Evolutionary conservation across 2,113 vertebrate genomes (phyloP).

Genomic region (Gadus chalcogrammus): DNA sequence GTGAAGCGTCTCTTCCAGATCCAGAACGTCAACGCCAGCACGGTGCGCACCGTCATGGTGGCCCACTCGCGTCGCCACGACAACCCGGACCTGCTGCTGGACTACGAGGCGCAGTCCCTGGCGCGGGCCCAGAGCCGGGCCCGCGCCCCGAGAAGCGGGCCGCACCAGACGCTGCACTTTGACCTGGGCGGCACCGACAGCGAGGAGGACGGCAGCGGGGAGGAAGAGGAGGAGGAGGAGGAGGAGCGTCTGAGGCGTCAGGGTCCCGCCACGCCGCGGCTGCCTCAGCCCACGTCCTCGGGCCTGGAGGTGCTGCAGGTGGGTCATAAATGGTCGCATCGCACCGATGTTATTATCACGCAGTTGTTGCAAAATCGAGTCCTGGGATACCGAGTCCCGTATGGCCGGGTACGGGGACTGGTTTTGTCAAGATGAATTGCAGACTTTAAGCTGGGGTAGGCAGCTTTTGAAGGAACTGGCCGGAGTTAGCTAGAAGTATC

Average conservation of each 20-base stretch:
- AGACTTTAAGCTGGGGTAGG: too few species aligned
- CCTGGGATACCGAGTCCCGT: too few species aligned
- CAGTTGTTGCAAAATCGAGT: too few species aligned
- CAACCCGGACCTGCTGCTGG: slow-evolving; percentile 83
- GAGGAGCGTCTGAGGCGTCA: slow-evolving; percentile 32
- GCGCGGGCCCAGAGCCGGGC: slow-evolving; percentile 36
- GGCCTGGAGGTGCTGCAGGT: slow-evolving; percentile 73
- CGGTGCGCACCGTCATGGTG: slow-evolving; percentile 94
- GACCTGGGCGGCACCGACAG: slow-evolving; percentile 77
- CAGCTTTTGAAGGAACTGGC: too few species aligned
- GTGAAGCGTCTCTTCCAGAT: slow-evolving; percentile 98
- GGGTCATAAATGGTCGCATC: not conserved
- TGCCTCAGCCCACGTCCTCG: slow-evolving; percentile 35
- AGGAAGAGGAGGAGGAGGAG: slow-evolving; percentile 42
- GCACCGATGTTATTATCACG: not conserved
- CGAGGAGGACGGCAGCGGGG: slow-evolving; percentile 67
- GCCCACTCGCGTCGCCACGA: slow-evolving; percentile 89
- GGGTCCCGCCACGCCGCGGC: slow-evolving; percentile 26
- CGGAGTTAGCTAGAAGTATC: too few species aligned
- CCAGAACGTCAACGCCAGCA: slow-evolving; percentile 96
- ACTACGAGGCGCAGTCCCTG: slow-evolving; percentile 73
- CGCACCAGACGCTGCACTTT: slow-evolving; percentile 71
- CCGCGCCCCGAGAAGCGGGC: slow-evolving; percentile 38
- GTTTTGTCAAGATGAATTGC: too few species aligned
- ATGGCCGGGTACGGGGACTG: too few species aligned